phyloP scores from a whole-genome alignment of 2,113 vertebrate species.

The Leuciscus idus region DNA sequence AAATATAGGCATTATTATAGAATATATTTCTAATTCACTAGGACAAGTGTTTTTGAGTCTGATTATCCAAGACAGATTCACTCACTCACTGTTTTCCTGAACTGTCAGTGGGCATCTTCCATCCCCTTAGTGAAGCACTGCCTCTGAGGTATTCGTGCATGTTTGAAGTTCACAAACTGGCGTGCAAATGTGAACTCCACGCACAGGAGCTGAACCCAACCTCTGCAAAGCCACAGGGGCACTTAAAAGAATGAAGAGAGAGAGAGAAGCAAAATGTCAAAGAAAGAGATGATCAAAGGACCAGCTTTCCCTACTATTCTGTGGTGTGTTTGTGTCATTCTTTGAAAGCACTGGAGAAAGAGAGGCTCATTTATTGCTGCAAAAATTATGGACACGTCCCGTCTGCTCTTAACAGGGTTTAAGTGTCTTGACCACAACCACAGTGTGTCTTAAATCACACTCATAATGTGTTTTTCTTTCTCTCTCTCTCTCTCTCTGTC shows the following conservation, averaged over 20 bases:
- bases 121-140: neutral
- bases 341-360: conserved; percentile 33
- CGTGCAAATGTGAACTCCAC: conserved; percentile 1
- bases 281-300: conserved; percentile 39
- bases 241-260: conserved; percentile 1
- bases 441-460: neutral
- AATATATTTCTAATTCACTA: neutral
- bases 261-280: conserved; percentile 26
- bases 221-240: conserved; percentile 7
- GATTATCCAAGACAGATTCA: neutral
- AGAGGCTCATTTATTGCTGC: neutral
- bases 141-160: conserved; percentile 23
- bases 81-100: neutral
- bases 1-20: neutral
- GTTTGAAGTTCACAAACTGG: conserved; percentile 35
- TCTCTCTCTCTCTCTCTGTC: conserved; percentile 7
- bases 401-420: conserved; percentile 1
- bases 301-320: neutral
- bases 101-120: conserved; percentile 9
- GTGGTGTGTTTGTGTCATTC: neutral
- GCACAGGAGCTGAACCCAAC: conserved; percentile 12
- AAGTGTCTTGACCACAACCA: neutral
- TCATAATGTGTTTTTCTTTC: conserved; percentile 5
- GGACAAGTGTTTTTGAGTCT: neutral
- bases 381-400: neutral